phyloP scores from a whole-genome alignment of 1,140 invertebrate species.

The Apocrypta bakeri region DNA sequence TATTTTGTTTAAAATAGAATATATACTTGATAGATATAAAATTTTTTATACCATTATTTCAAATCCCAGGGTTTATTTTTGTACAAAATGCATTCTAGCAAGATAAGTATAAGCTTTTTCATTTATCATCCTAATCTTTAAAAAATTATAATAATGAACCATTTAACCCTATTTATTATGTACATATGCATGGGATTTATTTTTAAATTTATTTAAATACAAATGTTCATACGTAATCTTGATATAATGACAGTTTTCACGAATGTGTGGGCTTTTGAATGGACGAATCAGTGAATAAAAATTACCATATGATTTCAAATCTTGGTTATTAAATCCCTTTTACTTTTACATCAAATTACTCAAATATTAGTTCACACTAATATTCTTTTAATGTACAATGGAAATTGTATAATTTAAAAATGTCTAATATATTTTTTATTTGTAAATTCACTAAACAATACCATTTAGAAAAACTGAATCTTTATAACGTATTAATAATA shows the following conservation, averaged over 20 bases:
- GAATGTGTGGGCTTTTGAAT: not conserved
- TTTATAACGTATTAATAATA: constrained; percentile 49
- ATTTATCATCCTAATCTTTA: constrained; percentile 15
- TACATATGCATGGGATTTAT: constrained; percentile 39
- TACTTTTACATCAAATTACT: constrained; percentile 44
- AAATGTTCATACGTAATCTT: constrained; percentile 20
- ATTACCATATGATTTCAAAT: constrained; percentile 36
- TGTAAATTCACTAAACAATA: constrained; percentile 48
- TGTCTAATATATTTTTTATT: constrained; percentile 48
- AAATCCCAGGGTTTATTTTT: constrained; percentile 35
- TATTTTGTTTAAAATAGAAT: constrained; percentile 46
- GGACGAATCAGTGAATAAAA: constrained; percentile 39
- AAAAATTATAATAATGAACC: constrained; percentile 40
- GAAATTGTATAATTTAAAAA: constrained; percentile 50
- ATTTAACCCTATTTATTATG: constrained; percentile 41
- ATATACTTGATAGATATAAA: constrained; percentile 45
- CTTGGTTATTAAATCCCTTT: constrained; percentile 42
- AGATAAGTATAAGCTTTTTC: constrained; percentile 36
- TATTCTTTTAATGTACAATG: constrained; percentile 48
- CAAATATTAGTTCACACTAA: constrained; percentile 34
- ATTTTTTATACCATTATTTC: constrained; percentile 42
- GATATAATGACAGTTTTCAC: not conserved
- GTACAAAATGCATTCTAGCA: constrained; percentile 48
- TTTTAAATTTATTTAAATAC: constrained; percentile 34
- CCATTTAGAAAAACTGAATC: constrained; percentile 47